Conservation (phyloP, 2,113 vertebrate genomes). For the Rissa tridactyla region DNA sequence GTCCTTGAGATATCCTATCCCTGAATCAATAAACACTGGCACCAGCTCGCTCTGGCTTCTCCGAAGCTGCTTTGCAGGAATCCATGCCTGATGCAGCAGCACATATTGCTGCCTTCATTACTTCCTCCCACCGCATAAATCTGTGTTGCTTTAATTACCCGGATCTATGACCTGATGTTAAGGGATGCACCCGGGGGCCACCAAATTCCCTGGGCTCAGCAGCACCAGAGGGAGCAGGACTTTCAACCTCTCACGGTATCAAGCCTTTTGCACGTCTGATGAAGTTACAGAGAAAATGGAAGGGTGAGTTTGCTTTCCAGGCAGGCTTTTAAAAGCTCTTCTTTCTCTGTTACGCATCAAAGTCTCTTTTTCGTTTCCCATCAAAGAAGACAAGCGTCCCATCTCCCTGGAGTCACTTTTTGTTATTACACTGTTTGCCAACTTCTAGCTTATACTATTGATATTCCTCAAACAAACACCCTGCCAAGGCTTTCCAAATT, state of each 20-base stretch:
- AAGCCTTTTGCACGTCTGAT: accelerated
- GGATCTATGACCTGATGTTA: not conserved
- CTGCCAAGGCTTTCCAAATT: not conserved
- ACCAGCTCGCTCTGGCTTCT: not conserved
- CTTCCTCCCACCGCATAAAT: not conserved
- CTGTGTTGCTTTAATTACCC: not conserved
- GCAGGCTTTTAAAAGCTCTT: not conserved
- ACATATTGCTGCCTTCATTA: not conserved
- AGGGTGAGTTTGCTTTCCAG: not conserved
- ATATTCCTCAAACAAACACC: not conserved
- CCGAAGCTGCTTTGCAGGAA: not conserved
- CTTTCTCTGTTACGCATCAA: not conserved
- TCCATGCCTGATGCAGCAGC: not conserved
- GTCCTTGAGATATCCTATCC: not conserved
- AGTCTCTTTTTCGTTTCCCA: not conserved
- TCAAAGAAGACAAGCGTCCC: not conserved
- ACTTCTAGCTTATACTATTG: not conserved
- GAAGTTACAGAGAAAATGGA: not conserved
- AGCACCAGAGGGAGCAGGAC: not conserved
- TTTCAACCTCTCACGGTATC: not conserved
- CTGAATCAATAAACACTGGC: conserved; percentile 12
- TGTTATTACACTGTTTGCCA: not conserved
- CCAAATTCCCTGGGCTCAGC: not conserved
- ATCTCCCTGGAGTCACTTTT: not conserved
- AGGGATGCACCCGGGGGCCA: not conserved